Base-by-base conservation (phyloP, 2,888 invertebrate species). In the Acleris emargana region DNA sequence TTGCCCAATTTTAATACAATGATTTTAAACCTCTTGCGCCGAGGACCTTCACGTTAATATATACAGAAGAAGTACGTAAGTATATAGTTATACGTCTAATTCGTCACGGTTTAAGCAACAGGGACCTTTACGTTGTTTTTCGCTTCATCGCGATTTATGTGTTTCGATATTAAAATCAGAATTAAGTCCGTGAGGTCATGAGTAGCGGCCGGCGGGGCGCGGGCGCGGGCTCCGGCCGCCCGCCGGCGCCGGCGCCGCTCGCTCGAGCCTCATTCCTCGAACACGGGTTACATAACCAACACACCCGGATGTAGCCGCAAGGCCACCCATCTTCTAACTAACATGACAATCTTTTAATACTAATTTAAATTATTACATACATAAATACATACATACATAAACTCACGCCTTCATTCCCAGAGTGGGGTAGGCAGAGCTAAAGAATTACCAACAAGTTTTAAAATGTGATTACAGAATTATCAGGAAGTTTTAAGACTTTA, bases 261-360 rank as follows among this genome's bases (percentile, higher is more conserved):
- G 25, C 57, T 43, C 22, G 43, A 43, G 66, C 68, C 55, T 60
- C 66, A 60, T 71, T 53, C 17, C 62, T 58, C 67, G 47, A 64
- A 68, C 71, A 74, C 73, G 76, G 69, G 73, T 87, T 86, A 83
- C 79, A 83, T 89, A 57, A 57, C 57, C 57, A 88, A 88, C 80
- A 79, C 76, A 89, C 89, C 90, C 89, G 90, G 89, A 89, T 87
- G 79, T 83, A 72, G 73, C 74, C 73, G 70, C 88, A 88, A 89
- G 88, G 88, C 84, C 87, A 83, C 71, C 73, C 71, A 74, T 83
- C 82, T 76, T 74, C 70, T 47, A 71, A 71, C 71, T 73, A 77
- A 72, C 73, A 77, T 75, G 81, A 76, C 78, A 82, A 69, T 74
- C 71, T 69, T 74, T 68, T 13, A 18, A 18, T 53, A 53, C n/a